Conservation (phyloP, 2,113 vertebrate species). For the Callipepla californica region DNA sequence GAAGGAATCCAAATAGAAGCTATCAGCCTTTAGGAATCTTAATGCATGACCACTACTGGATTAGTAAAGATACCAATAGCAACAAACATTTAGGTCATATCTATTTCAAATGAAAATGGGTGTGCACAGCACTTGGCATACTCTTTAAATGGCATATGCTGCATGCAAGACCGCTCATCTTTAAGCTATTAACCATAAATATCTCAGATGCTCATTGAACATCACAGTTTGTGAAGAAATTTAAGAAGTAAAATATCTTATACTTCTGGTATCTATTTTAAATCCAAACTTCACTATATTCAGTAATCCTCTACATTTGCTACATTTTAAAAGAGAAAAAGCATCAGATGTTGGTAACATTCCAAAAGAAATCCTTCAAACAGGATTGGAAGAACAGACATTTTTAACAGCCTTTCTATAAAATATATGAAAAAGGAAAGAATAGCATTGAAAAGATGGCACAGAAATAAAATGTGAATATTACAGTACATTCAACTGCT, state of each 20-base stretch:
- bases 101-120: conserved; percentile 50
- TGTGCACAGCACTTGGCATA: not conserved
- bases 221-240: not conserved
- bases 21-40: conserved; percentile 66
- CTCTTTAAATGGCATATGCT: not conserved
- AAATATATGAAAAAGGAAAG: not conserved
- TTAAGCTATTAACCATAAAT: not conserved
- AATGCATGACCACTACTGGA: conserved; percentile 56
- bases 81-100: conserved; percentile 33
- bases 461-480: not conserved
- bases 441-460: not conserved
- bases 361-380: conserved; percentile 10
- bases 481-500: not conserved
- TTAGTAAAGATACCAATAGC: conserved; percentile 56
- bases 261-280: conserved; percentile 3
- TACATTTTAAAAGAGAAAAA: not conserved
- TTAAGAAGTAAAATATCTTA: not conserved
- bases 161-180: not conserved
- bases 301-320: not conserved
- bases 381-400: not conserved
- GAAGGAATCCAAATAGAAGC: conserved; percentile 64
- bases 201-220: not conserved
- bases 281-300: not conserved
- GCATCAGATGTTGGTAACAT: not conserved
- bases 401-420: not conserved